Conservation (phyloP, 2,113 vertebrate genomes). For the Alethe diademata region DNA sequence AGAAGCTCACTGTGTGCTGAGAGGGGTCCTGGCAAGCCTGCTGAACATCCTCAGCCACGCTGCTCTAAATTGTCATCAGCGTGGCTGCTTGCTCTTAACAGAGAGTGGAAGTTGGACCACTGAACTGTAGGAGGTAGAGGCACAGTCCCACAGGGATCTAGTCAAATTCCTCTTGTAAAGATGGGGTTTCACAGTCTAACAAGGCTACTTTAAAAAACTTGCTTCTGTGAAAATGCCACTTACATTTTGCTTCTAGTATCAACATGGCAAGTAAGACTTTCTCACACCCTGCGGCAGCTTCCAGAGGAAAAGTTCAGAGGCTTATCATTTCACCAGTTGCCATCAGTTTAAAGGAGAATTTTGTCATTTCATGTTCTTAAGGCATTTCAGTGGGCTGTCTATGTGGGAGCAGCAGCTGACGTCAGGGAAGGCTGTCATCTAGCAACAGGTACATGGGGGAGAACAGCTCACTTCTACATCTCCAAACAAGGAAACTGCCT, state of each 20-base stretch:
- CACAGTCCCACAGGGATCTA: background rate
- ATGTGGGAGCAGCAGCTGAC: slow-evolving; percentile 13
- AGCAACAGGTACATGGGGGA: background rate
- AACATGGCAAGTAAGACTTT: slow-evolving; percentile 21
- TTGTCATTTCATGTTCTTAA: slow-evolving; percentile 17
- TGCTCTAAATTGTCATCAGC: background rate
- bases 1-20: background rate
- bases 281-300: slow-evolving; percentile 27
- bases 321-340: background rate
- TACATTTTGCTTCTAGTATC: slow-evolving; percentile 15
- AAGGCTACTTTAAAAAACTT: background rate
- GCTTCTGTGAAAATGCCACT: slow-evolving; percentile 12
- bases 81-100: background rate
- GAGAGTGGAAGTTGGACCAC: background rate
- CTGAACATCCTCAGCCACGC: background rate
- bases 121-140: background rate
- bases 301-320: slow-evolving; percentile 27
- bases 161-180: background rate
- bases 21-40: background rate
- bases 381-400: slow-evolving; percentile 9
- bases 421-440: background rate
- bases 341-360: background rate
- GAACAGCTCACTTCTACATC: background rate
- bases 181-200: background rate
- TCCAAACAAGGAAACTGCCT: background rate